Conservation (phyloP, 2,888 invertebrate species). For the Nymphalis urticae region DNA sequence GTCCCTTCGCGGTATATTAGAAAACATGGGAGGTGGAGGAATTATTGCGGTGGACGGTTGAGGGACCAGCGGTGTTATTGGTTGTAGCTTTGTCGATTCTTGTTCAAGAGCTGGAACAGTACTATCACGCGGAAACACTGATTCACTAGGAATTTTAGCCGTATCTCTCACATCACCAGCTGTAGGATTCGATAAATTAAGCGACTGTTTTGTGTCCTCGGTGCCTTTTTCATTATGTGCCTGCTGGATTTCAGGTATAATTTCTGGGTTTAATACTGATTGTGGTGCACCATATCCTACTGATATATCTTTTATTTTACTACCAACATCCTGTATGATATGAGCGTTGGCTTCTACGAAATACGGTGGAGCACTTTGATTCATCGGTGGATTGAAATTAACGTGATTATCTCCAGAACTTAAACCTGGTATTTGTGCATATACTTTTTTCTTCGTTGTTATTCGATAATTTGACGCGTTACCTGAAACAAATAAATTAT, state of each 20-base stretch:
- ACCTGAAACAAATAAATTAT: conserved; percentile 61
- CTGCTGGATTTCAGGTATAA: background rate
- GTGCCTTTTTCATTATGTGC: background rate
- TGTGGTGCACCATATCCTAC: conserved; percentile 3
- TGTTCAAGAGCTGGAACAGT: background rate
- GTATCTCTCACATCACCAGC: background rate
- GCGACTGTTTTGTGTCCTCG: background rate
- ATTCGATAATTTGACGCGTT: conserved; percentile 83
- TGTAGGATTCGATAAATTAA: background rate
- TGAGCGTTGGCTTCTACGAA: conserved; percentile 3
- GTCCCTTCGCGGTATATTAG: conserved; percentile 51
- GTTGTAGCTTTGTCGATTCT: background rate
- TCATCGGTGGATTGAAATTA: conserved; percentile 41
- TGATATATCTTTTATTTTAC: conserved; percentile 3
- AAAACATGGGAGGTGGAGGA: conserved; percentile 74
- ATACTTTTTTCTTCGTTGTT: conserved; percentile 85
- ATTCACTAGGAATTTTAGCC: background rate
- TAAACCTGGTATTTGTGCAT: conserved; percentile 90
- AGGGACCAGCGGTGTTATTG: background rate
- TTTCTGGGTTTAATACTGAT: background rate
- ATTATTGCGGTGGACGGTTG: conserved; percentile 45
- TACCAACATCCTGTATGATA: conserved; percentile 1
- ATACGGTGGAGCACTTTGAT: conserved; percentile 22
- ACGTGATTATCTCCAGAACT: conserved; percentile 65
- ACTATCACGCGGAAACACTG: background rate